These are phyloP conservation scores for Chironomus striatipennis DNA, from an alignment of 1,140 invertebrate genomes.

Conservation along the genomic window DNA sequence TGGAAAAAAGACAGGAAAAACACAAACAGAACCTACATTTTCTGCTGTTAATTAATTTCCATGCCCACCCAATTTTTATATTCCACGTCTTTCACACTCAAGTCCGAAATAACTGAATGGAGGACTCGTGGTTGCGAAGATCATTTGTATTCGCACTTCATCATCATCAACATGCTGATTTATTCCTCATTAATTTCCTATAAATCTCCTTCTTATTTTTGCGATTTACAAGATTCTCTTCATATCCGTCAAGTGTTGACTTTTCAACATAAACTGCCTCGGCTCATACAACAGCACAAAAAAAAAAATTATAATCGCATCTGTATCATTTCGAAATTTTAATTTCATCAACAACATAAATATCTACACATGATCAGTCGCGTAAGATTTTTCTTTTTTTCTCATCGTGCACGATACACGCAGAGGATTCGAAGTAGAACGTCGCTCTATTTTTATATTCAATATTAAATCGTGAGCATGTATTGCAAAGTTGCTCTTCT, in stretches of 20 bases:
- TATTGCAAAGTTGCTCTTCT: too few species aligned
- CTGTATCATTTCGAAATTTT: background rate
- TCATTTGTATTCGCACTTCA: background rate
- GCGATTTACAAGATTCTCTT: background rate
- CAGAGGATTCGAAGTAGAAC: background rate
- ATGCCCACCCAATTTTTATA: background rate
- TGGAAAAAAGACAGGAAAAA: background rate
- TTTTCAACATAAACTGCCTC: background rate
- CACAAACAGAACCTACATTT: too few species aligned
- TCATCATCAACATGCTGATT: background rate
- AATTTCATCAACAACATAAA: slow-evolving; percentile 4
- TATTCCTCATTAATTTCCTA: background rate
- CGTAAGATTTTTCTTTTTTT: background rate
- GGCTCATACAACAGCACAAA: too few species aligned
- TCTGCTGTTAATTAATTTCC: background rate
- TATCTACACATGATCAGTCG: slow-evolving; percentile 6
- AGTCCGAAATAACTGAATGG: background rate
- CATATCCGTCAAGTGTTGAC: background rate
- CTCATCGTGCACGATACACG: too few species aligned
- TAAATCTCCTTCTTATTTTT: background rate
- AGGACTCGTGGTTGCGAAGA: too few species aligned
- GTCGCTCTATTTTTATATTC: slow-evolving; percentile 13
- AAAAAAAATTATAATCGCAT: background rate
- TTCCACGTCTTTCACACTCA: background rate
- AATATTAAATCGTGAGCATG: background rate